phyloP scores from a whole-genome alignment of 2,797 vertebrate species.

The Halcyon chelicuti region DNA sequence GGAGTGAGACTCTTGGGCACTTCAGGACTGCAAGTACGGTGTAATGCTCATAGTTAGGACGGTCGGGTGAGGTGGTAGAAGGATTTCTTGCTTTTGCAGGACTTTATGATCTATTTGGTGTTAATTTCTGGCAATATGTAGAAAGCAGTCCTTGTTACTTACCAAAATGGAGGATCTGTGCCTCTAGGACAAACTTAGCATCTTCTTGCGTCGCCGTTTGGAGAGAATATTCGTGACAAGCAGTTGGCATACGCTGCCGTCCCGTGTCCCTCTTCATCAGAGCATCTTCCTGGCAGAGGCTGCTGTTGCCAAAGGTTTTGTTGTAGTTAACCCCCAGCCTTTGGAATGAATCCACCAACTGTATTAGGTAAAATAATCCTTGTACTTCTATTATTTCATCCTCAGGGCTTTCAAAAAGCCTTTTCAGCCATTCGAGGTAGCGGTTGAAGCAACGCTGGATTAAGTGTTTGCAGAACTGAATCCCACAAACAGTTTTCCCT shows the following conservation, averaged over 20 bases:
- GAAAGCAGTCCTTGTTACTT: not conserved
- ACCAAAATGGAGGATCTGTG: not conserved
- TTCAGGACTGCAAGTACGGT: not conserved
- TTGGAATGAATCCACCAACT: not conserved
- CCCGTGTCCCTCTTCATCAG: not conserved
- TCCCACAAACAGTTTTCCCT: not conserved
- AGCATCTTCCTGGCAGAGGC: not conserved
- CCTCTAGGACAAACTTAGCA: not conserved
- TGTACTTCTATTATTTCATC: constrained; percentile 7
- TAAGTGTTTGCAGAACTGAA: constrained; percentile 10
- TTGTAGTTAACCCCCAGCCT: not conserved
- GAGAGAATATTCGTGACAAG: not conserved
- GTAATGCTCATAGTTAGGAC: accelerated
- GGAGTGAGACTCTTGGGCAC: not conserved
- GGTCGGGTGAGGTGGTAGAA: not conserved
- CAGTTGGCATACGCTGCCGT: not conserved
- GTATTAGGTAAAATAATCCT: not conserved
- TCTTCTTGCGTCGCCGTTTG: not conserved
- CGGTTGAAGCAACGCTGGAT: not conserved
- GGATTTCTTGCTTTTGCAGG: not conserved
- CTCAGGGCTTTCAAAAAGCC: not conserved
- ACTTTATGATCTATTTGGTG: not conserved
- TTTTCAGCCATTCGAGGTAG: not conserved
- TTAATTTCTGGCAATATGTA: not conserved
- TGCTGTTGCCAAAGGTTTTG: constrained; percentile 3